These are phyloP conservation scores for Tachyglossus aculeatus DNA, from an alignment of 2,797 vertebrate species.

Conservation along the genomic window DNA sequence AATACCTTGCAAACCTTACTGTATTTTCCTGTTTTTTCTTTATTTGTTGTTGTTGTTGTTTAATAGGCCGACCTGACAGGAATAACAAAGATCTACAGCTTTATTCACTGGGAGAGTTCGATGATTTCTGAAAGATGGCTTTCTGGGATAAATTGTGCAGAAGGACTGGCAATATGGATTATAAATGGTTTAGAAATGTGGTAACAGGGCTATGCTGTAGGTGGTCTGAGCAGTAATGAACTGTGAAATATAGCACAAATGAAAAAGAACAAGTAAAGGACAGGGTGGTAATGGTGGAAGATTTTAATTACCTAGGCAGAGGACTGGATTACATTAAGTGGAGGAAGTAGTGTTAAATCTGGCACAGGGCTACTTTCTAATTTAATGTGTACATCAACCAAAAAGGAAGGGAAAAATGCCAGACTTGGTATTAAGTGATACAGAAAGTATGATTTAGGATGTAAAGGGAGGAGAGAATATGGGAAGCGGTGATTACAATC, in stretches of 20 bases:
- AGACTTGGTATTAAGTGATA: constrained; percentile 60
- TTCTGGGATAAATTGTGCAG: not conserved
- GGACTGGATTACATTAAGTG: constrained; percentile 59
- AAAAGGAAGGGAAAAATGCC: constrained; percentile 58
- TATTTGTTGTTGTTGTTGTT: not conserved
- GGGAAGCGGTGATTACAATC: constrained; percentile 26
- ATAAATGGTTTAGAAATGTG: not conserved
- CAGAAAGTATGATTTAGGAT: constrained; percentile 40
- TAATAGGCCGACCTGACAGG: constrained; percentile 4
- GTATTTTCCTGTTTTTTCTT: too few relatives aligned
- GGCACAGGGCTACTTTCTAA: constrained; percentile 58
- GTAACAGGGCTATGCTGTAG: not conserved
- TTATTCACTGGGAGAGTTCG: constrained; percentile 10
- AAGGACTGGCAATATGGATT: not conserved
- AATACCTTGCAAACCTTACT: constrained; percentile 9
- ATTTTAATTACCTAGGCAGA: constrained; percentile 66
- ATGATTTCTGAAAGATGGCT: constrained; percentile 9
- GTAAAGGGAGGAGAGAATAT: constrained; percentile 21
- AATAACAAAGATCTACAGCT: not conserved
- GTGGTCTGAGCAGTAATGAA: constrained; percentile 14
- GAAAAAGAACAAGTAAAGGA: constrained; percentile 34
- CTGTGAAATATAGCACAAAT: not conserved
- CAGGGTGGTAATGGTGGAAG: constrained; percentile 1
- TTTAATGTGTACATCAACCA: constrained; percentile 39
- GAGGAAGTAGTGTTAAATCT: constrained; percentile 57